Conservation (phyloP, 2,797 vertebrate genomes). For the Steatocranus sp. region DNA sequence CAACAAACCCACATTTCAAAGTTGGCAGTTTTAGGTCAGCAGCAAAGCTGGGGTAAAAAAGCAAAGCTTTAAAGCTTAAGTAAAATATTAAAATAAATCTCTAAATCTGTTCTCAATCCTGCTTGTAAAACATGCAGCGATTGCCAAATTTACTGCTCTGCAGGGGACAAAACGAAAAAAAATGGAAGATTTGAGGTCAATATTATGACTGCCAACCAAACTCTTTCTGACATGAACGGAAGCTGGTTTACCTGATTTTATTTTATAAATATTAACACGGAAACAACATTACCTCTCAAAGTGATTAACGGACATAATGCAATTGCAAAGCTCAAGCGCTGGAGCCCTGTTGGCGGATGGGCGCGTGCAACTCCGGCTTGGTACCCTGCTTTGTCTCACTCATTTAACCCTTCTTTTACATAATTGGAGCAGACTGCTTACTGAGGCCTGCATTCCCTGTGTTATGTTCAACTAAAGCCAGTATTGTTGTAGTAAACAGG, state of each 20-base stretch:
- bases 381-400: background rate
- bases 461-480: background rate
- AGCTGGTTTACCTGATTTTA: background rate
- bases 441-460: background rate
- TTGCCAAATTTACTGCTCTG: slow-evolving; percentile 5
- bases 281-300: slow-evolving; percentile 6
- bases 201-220: slow-evolving; percentile 3
- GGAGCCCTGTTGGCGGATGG: background rate
- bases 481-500: background rate
- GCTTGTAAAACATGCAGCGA: slow-evolving; percentile 22
- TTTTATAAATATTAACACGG: background rate
- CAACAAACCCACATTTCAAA: background rate
- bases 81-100: slow-evolving; percentile 63
- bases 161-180: background rate
- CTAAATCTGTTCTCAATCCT: slow-evolving; percentile 64
- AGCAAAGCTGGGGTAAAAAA: slow-evolving; percentile 10
- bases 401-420: background rate
- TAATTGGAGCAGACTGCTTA: background rate
- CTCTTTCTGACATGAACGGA: background rate
- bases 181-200: background rate
- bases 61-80: slow-evolving; percentile 50
- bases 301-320: slow-evolving; percentile 21
- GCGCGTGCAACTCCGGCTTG: background rate
- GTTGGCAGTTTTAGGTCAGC: slow-evolving; percentile 32
- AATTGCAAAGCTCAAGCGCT: slow-evolving; percentile 1